Conservation (phyloP, 1,140 invertebrate genomes). For the Planococcus citri region DNA sequence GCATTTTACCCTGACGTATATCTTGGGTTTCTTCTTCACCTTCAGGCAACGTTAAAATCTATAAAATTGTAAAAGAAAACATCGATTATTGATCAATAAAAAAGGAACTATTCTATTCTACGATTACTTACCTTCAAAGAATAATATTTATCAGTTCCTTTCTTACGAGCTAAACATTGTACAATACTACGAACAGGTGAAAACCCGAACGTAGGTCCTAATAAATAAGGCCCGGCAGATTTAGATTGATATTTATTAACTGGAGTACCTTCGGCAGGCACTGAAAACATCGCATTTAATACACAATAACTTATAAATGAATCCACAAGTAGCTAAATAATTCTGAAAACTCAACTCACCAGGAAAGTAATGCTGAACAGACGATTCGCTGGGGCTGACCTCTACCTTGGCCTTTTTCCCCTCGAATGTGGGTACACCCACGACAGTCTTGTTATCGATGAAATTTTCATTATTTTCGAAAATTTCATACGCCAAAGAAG, state of each 20-base stretch:
- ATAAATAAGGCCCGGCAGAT: conserved; percentile 50
- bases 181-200: conserved; percentile 67
- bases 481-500: neutral
- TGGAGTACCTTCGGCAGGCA: conserved; percentile 25
- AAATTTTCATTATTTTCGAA: conserved; percentile 8
- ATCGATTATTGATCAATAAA: conserved; percentile 35
- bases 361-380: neutral
- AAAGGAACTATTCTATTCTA: neutral
- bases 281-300: conserved; percentile 16
- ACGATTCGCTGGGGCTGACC: neutral
- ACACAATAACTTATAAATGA: neutral
- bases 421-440: neutral
- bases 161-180: conserved; percentile 60
- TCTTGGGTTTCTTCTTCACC: conserved; percentile 51
- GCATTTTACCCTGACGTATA: conserved; percentile 67
- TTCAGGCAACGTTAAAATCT: conserved; percentile 43
- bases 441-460: neutral
- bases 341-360: neutral
- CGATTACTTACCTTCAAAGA: conserved; percentile 50
- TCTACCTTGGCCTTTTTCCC: neutral
- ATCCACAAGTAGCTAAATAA: neutral
- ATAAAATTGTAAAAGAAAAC: conserved; percentile 26
- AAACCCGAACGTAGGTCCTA: conserved; percentile 57
- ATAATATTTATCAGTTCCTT: conserved; percentile 60
- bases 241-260: conserved; percentile 34